Base-by-base conservation (phyloP, 1,140 invertebrate species). In the Pseudomyrmex concolor region DNA sequence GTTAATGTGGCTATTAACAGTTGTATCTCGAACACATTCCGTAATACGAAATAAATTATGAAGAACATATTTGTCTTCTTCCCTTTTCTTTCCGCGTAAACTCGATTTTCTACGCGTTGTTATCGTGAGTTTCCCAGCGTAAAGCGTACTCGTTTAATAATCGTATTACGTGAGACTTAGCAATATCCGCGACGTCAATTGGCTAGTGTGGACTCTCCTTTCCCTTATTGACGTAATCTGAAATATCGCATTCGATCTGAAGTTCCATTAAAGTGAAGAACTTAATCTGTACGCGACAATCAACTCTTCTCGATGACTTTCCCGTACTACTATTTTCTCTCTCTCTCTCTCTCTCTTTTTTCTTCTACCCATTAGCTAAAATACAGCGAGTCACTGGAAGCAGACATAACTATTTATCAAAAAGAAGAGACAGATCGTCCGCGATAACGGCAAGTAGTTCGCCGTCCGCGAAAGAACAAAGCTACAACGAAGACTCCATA, bases 241-340 rank as follows among this genome's bases (percentile, higher is more conserved):
- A 64, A 55, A 50, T 43, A 63, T 45, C 66, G 72, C 77, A 72
- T 78, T 22, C 51, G 43, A 82, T 82, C 57, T 73, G 48, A 48
- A 51, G 68, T 89, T 89, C 84, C 57, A 90, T 86, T 88, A 88
- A 88, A 80, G 82, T 84, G 67, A 71, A 77, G 66, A 71, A 71
- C 76, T 80, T 80, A 80, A 80, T 82, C 70, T 82, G 48, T 74
- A 10, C 81, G 51, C 62, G 81, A 60, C 59, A 76, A 83, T 82
- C 71, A 73, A 63, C 45, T 55, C 78, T 74, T 15, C 22, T 4
- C 57, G 17, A 63, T 34, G 34, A 34, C 5, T 34, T 74, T 63
- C 13, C 45, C 54, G 55, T 70, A n/a, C 43, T 9, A 66, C 43
- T 55, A 54, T 70, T 80, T 5, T 48, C 59, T 9, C 43, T 60